phyloP scores from a whole-genome alignment of 2,113 vertebrate species.

The Coptodon rendalli region DNA sequence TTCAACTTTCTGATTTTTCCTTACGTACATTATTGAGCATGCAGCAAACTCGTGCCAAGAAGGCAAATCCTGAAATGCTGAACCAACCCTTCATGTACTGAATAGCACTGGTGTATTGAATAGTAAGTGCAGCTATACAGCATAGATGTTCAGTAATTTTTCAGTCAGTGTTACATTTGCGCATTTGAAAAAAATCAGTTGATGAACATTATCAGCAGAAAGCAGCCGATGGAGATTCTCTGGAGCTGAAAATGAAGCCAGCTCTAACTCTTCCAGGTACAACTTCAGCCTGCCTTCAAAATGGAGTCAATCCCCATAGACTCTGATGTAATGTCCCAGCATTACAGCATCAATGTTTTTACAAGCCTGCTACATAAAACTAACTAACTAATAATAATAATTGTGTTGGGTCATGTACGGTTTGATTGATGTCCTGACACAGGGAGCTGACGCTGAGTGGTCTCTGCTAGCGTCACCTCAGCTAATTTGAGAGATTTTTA shows the following conservation, averaged over 20 bases:
- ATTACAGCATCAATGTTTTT: neutral
- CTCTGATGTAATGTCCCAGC: neutral
- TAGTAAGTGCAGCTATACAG: neutral
- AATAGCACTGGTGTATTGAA: neutral
- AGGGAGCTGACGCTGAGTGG: neutral
- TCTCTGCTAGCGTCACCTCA: neutral
- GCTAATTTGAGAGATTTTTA: neutral
- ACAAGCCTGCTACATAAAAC: neutral
- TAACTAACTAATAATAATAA: neutral
- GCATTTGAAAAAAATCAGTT: neutral
- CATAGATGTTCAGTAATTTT: neutral
- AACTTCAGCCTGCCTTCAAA: neutral
- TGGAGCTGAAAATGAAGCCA: neutral
- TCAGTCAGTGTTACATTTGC: neutral
- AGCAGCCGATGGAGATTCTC: neutral
- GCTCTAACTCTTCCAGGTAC: neutral
- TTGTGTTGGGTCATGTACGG: neutral
- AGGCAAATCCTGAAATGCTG: neutral
- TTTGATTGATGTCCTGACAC: neutral
- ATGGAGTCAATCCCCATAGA: neutral
- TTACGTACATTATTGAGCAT: neutral
- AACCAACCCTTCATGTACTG: neutral
- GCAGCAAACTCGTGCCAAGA: neutral
- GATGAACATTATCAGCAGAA: neutral
- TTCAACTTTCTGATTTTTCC: neutral